Percentiles rank a stretch among this genome's conserved stretches.
Evolutionary conservation across 2,888 invertebrate genomes (phyloP).

Genomic region (Julus scandinavius): DNA sequence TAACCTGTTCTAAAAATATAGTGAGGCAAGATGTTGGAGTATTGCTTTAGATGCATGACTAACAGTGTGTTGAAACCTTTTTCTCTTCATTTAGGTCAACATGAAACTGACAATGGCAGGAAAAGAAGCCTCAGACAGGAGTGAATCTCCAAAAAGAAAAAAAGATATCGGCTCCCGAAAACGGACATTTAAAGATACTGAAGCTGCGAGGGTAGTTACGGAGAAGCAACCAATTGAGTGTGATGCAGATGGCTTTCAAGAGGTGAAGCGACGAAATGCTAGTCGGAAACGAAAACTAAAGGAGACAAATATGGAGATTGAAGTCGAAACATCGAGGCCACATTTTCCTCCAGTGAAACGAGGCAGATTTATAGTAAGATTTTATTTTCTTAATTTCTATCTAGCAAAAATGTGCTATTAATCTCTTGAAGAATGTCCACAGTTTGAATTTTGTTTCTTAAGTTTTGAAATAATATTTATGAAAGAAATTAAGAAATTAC

Average conservation of each 20-base stretch:
- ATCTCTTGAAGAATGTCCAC: too few relatives aligned
- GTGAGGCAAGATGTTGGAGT: background rate
- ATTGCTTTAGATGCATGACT: background rate
- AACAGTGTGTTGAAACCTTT: background rate
- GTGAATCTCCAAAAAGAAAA: background rate
- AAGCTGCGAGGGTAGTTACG: background rate
- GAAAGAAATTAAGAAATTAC: too few relatives aligned
- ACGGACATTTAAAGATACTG: background rate
- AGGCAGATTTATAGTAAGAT: constrained; percentile 17
- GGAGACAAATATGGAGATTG: constrained; percentile 1
- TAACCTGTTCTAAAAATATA: constrained; percentile 14
- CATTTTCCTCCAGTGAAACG: constrained; percentile 49
- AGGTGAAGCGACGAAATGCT: background rate
- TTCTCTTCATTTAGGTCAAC: background rate
- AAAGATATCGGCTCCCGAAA: background rate
- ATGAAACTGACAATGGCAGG: constrained; percentile 32
- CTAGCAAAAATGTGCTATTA: background rate
- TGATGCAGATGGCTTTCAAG: background rate
- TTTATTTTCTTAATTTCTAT: background rate
- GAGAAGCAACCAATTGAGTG: background rate
- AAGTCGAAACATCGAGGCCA: constrained; percentile 24
- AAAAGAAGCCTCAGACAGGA: background rate
- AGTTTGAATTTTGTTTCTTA: too few relatives aligned
- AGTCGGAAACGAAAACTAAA: constrained; percentile 44
- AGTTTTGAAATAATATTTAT: too few relatives aligned